Percentiles rank a stretch among this genome's conserved stretches.
These are phyloP conservation scores for Thunnus thynnus DNA, from an alignment of 2,113 vertebrate species.

Conservation along the genomic window DNA sequence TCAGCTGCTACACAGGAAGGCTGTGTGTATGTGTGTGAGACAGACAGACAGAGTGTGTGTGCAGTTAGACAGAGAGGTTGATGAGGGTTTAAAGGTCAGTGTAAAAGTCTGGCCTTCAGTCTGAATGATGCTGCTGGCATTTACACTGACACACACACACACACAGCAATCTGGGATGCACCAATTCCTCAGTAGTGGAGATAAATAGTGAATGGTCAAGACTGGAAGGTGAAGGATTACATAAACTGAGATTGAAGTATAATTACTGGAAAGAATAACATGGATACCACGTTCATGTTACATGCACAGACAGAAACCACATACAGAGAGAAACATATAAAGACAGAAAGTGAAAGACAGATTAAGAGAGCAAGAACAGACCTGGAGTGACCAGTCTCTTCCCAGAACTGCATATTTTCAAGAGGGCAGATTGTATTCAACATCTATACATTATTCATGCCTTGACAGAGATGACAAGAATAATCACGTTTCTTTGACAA, in stretches of 20 bases:
- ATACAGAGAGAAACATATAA: too few species aligned
- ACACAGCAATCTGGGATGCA: slow-evolving; percentile 23
- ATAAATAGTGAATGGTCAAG: not conserved
- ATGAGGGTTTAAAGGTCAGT: slow-evolving; percentile 61
- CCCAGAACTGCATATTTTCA: not conserved
- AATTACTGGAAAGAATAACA: not conserved
- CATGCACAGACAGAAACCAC: not conserved
- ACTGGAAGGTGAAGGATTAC: not conserved
- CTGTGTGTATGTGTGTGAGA: not conserved
- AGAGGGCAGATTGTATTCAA: not conserved
- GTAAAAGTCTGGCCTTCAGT: slow-evolving; percentile 36
- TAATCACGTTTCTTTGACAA: slow-evolving; percentile 1
- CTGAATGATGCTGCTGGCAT: slow-evolving; percentile 37
- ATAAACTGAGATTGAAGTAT: not conserved
- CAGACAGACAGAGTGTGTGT: slow-evolving; percentile 42
- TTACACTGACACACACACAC: slow-evolving; percentile 16
- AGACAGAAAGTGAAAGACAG: not conserved
- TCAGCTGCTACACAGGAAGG: slow-evolving; percentile 33
- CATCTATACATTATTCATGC: slow-evolving; percentile 13
- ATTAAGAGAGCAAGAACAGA: not conserved
- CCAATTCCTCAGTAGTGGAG: slow-evolving; percentile 4
- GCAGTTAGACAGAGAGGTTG: slow-evolving; percentile 39
- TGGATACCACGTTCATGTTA: not conserved
- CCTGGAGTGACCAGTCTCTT: not conserved
- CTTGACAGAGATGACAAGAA: not conserved